Conservation (phyloP, 2,888 invertebrate species). For the Isoperla grammatica region DNA sequence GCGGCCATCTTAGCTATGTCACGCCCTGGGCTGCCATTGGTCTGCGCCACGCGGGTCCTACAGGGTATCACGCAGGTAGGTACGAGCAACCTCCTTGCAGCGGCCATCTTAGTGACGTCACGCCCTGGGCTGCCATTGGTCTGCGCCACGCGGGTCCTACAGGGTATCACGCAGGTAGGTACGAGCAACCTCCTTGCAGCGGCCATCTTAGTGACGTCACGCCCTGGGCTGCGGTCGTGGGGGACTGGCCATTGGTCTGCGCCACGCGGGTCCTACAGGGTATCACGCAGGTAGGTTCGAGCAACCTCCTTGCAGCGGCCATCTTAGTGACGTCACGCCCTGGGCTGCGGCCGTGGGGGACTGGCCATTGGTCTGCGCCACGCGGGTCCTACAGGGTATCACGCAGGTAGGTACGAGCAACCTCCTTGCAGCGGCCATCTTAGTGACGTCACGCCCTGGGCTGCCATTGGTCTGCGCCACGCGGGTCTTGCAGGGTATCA, state of each 20-base stretch:
- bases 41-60: too few species aligned
- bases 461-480: too few species aligned
- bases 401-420: too few species aligned
- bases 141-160: constrained; percentile 58
- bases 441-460: too few species aligned
- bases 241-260: constrained; percentile 58
- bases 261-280: constrained; percentile 66
- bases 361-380: constrained; percentile 56
- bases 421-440: too few species aligned
- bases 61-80: too few species aligned
- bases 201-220: constrained; percentile 58
- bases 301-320: constrained; percentile 52
- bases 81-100: too few species aligned
- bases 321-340: constrained; percentile 60
- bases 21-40: too few species aligned
- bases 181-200: constrained; percentile 59
- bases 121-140: too few species aligned
- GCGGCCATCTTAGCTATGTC: too few species aligned
- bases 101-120: too few species aligned
- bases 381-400: constrained; percentile 68
- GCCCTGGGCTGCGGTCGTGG: constrained; percentile 59
- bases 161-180: constrained; percentile 63
- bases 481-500: too few species aligned
- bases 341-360: constrained; percentile 56
- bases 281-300: constrained; percentile 64